Base-by-base conservation (phyloP, 92 coral and sea anemone species). In the Phymanthus crucifer region DNA sequence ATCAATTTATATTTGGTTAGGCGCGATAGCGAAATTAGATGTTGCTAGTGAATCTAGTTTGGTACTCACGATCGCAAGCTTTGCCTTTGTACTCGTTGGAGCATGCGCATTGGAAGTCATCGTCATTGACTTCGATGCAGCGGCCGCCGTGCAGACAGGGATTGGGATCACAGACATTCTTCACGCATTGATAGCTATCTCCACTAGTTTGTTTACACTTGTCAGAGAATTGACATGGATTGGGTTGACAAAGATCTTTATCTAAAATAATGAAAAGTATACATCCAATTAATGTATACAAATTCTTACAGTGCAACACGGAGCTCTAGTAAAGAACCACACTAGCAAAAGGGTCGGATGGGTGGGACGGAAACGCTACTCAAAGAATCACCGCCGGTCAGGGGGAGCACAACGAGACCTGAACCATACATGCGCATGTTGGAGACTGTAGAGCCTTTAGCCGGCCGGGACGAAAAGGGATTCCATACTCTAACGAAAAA, bases 181-280 rank as follows among this genome's bases (percentile, higher is more conserved):
- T 96, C 10, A 96, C 99, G 58, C 99, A 96, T 67, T 94, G 97
- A 68, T 96, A 96, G 32, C 98, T 94, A 74, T 93, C 99, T 1
- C 45, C 54, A 19, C 96, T 94, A 21, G 93, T 92, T 71, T 96
- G 96, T 46, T 83, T 85, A 52, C 99, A 96, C 70, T 96, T 96
- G 84, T 91, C 91, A 24, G 96, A 95, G 70, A 87, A 96, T 82
- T 93, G 99, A 75, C 99, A 96, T 0, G 99, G 99, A 71, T 96
- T 96, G 12, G 99, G 99, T 76, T 93, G 85, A 56, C 99, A 96
- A 29, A 96, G 89, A 76, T 96, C 94, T 13, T 97, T 97, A 33
- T 90, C 99, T 96, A 78, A 3, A 47, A 54, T 64, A 31, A 10
- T 56, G 56, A 33, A 37, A 19, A 58, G n/a, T n/a, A n/a, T n/a